Conservation (phyloP, 2,113 vertebrate genomes). For the Pseudonaja textilis region DNA sequence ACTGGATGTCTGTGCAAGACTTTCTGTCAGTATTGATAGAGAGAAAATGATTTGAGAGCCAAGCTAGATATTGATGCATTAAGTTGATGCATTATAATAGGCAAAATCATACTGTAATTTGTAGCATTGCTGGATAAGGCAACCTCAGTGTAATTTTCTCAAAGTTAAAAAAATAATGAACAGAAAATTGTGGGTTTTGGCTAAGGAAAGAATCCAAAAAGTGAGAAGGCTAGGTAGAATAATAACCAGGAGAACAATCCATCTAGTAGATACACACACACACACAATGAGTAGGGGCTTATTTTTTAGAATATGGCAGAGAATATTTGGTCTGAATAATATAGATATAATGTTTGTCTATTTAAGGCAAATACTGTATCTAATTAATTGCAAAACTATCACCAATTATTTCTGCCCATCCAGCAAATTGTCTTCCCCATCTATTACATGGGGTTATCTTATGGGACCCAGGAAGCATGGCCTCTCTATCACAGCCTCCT, state of each 20-base stretch:
- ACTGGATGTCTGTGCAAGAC: not conserved
- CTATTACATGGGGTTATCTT: not conserved
- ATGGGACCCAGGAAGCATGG: not conserved
- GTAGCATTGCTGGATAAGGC: constrained; percentile 28
- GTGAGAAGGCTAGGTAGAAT: constrained; percentile 34
- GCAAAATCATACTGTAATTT: not conserved
- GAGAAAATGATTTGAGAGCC: not conserved
- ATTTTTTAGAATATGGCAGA: not conserved
- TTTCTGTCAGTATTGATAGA: constrained; percentile 28
- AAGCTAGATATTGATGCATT: constrained; percentile 14
- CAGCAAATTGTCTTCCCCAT: not conserved
- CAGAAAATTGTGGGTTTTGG: constrained; percentile 37
- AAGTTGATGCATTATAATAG: constrained; percentile 18
- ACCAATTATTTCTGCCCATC: not conserved
- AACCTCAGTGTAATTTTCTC: constrained; percentile 18
- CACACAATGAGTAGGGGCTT: not conserved
- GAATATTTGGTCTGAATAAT: not conserved
- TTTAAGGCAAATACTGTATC: not conserved
- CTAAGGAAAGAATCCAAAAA: constrained; percentile 45
- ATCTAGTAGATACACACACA: constrained; percentile 19
- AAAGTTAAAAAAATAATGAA: not conserved
- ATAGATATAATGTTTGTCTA: not conserved
- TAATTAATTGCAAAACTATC: not conserved
- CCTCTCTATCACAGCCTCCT: not conserved
- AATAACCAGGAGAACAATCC: constrained; percentile 31